Conservation (phyloP, 1,140 invertebrate species). For the Drosophila repletoides region DNA sequence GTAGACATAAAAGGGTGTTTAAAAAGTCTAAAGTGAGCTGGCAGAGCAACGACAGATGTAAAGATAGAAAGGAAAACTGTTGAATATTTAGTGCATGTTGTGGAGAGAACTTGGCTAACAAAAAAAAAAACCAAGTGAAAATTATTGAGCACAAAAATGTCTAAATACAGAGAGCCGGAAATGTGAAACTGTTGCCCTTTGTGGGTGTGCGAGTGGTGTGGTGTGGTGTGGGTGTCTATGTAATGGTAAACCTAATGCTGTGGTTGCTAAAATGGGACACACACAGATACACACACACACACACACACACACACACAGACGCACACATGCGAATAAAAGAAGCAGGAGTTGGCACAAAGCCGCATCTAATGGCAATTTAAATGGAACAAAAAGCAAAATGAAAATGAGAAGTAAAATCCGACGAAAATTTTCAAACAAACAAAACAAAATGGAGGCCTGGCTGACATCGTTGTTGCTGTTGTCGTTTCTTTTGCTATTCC, state of each 20-base stretch:
- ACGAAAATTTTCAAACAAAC: conserved; percentile 13
- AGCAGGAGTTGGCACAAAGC: conserved; percentile 31
- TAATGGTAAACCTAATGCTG: conserved; percentile 63
- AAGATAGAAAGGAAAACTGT: conserved; percentile 59
- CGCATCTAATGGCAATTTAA: conserved; percentile 74
- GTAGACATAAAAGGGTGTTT: no score
- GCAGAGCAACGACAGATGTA: no score
- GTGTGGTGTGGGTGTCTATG: conserved; percentile 5
- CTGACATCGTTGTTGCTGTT: conserved; percentile 4
- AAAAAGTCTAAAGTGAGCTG: conserved; percentile 4
- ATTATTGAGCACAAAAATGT: conserved; percentile 48
- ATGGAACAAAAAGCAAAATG: conserved; percentile 42
- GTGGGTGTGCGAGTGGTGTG: conserved; percentile 47
- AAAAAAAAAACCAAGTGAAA: conserved; percentile 20
- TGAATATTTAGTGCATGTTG: conserved; percentile 68
- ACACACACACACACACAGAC: background rate
- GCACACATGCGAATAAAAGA: background rate
- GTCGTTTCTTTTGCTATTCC: conserved; percentile 3
- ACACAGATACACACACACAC: background rate
- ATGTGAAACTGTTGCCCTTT: conserved; percentile 15
- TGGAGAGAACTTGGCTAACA: conserved; percentile 5
- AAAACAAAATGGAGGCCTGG: conserved; percentile 23
- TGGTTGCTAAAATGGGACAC: conserved; percentile 28
- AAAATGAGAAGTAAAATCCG: conserved; percentile 27
- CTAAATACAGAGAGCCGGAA: conserved; percentile 17